A percentile compares a stretch with the other conserved stretches of the same genome.
Evolutionary conservation across 1,140 invertebrate genomes (phyloP).

Genomic region (Hormaphis cornu): DNA sequence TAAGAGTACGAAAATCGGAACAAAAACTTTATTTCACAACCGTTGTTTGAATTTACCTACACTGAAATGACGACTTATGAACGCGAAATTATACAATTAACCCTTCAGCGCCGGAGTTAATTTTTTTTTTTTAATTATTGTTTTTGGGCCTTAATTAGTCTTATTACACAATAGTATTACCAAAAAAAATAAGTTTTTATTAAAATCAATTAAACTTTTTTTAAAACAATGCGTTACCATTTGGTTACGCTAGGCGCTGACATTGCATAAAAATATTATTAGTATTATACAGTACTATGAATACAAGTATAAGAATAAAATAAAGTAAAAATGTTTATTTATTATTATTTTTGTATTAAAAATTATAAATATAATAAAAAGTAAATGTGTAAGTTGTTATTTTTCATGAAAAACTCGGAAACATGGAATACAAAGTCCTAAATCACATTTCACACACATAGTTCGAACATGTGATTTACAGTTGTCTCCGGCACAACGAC

Average conservation of each 20-base stretch:
- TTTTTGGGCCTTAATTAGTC: not conserved
- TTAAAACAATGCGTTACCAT: not conserved
- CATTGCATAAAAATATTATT: not conserved
- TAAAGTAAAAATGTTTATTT: not conserved
- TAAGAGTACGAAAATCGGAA: too few relatives aligned
- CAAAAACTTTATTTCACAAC: too few relatives aligned
- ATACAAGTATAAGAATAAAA: not conserved
- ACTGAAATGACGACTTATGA: too few relatives aligned
- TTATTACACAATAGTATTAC: not conserved
- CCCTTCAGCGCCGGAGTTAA: not conserved
- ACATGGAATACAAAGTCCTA: not conserved
- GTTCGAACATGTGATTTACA: not conserved
- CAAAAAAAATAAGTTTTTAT: not conserved
- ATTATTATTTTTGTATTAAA: not conserved
- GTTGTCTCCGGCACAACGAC: not conserved
- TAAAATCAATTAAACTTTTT: not conserved
- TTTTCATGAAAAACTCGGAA: not conserved
- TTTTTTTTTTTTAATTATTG: not conserved
- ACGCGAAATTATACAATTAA: too few relatives aligned
- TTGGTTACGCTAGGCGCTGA: not conserved
- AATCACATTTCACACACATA: not conserved
- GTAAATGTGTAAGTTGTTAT: not conserved
- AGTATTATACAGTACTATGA: not conserved
- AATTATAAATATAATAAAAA: not conserved
- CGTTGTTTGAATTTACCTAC: too few relatives aligned